phyloP scores from a whole-genome alignment of 1,140 invertebrate genomes.

The Gonatopus flavifemur region DNA sequence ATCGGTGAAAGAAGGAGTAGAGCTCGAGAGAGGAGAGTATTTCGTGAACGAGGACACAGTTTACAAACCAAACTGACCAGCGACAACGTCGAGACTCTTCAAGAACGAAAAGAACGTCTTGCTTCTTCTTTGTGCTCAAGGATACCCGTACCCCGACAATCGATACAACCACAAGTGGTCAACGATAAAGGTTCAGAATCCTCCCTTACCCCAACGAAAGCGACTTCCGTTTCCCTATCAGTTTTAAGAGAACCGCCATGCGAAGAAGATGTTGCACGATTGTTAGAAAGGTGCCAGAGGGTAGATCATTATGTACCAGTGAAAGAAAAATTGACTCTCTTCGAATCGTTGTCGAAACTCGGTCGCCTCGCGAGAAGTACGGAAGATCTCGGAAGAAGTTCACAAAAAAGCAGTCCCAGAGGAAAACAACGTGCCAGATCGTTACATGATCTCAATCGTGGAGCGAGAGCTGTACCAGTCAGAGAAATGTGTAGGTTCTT shows the following conservation, averaged over 20 bases:
- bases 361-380: conserved; percentile 58
- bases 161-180: conserved; percentile 2
- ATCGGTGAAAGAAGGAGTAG: conserved; percentile 44
- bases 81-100: conserved; percentile 26
- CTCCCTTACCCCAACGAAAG: no score
- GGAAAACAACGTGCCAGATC: conserved; percentile 61
- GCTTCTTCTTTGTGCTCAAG: conserved; percentile 23
- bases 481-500: conserved; percentile 66
- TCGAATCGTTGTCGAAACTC: conserved; percentile 62
- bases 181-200: no score
- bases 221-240: conserved; percentile 4
- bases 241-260: conserved; percentile 19
- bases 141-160: conserved; percentile 28
- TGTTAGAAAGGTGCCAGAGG: conserved; percentile 62
- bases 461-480: conserved; percentile 51
- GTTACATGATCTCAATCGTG: conserved; percentile 62
- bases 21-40: conserved; percentile 46
- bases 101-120: conserved; percentile 33
- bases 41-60: conserved; percentile 25
- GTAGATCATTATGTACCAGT: conserved; percentile 65
- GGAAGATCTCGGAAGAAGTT: conserved; percentile 53
- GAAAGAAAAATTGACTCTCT: conserved; percentile 63
- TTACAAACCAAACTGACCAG: conserved; percentile 5
- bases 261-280: conserved; percentile 56
- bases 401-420: conserved; percentile 38